Base-by-base conservation (phyloP, 2,113 vertebrate genomes). In the Dipodomys stephensi region DNA sequence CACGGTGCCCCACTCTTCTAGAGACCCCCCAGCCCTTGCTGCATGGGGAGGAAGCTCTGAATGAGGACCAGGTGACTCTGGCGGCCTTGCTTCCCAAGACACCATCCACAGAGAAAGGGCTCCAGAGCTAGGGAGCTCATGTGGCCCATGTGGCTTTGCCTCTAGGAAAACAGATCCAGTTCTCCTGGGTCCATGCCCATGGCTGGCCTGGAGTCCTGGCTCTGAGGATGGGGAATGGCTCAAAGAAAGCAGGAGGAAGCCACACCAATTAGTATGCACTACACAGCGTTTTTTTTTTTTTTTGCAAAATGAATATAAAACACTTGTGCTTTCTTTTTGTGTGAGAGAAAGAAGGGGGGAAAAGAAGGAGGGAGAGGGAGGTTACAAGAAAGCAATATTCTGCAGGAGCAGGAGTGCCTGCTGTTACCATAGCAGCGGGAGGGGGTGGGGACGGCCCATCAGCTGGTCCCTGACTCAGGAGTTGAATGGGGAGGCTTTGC, bases 381-480 rank as follows among this genome's bases (percentile, higher is more conserved):
- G 97, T 95, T 98, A 94, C 11, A 97, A 97, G 96, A 97, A 97
- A 98, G 98, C 98, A 97, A 98, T 97, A 98, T 98, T 98, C 98
- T 97, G 94, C 93, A 79, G 94, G 85, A 95, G 95, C 87, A 90
- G 88, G 76, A 96, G 94, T 35, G 96, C 94, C 97, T 96, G 90
- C 57, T 0, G 93, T 97, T 96, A 84, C 98, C 98, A 97, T 92
- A 97, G 97, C 93, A 98, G 98, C 96, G 0, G 92, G 94, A 18
- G 94, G 96, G 95, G 96, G 96, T 53, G 30, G 80, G 72, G 88
- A 96, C 93, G 94, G 84, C 97, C 62, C 20, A 76, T 96, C 53
- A 96, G 97, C 90, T 3, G 96, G 94, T 93, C 97, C 87, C 92
- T 81, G 81, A 73, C 0, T 95, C 92, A 86, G 68, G 79, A 93